Evolutionary conservation across 2,888 invertebrate species (phyloP), one percentile per base, ranked within the genome.

Genomic region (Hyalella azteca): DNA sequence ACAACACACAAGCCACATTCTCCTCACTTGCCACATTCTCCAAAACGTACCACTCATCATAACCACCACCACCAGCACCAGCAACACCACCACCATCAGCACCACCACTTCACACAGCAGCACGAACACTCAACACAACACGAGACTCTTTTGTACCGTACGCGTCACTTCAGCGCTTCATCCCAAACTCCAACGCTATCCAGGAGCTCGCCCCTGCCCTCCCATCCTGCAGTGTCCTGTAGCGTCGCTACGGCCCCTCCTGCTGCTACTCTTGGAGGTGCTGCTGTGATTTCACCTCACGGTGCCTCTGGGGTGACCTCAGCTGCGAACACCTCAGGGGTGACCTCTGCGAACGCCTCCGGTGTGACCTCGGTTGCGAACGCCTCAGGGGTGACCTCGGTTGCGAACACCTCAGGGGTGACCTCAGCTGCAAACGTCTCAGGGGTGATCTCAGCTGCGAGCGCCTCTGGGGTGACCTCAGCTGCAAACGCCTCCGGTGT

Each of bases 201-300:
- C 91, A 90, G 88, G 88, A 88, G 80, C 89, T 89, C 76, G 91
- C 90, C 81, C 91, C 90, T 84, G 66, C 66, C 66, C n/a, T 66
- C 11, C n/a, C n/a, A 45, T 41, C 29, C 29, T 75, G 40, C 78
- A 15, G 49, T 80, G 48, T 78, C 48, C 59, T 26, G 50, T 26
- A 66, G 75, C 59, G 36, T 29, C 19, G 39, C 54, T 60, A 48
- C 76, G 26, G 41, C 80, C n/a, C 40, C 73, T 39, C 41, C 54
- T 39, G 50, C 76, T 15, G 48, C 73, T 9, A 11, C 13, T n/a
- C 7, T 15, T 5, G n/a, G 9, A n/a, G 22, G 26, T 22, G 54
- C 54, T 22, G 54, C 15, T 22, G 54, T 5, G 19, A 29, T 29
- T n/a, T n/a, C n/a, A n/a, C n/a, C n/a, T n/a, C n/a, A n/a, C n/a